phyloP scores from a whole-genome alignment of 2,888 invertebrate genomes.

The Entomobrya proxima region DNA sequence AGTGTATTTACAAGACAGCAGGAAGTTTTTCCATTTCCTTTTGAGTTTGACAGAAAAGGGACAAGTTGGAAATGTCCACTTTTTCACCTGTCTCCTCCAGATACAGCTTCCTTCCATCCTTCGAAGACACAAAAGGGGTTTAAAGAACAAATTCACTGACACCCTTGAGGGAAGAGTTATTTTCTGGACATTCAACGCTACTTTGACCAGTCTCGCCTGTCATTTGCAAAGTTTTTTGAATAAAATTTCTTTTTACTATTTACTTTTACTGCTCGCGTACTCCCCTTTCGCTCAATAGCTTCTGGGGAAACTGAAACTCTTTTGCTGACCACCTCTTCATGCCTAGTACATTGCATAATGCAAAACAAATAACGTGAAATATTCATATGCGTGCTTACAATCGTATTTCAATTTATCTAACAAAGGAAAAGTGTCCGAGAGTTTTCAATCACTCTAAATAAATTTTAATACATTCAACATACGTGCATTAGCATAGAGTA shows the following conservation, averaged over 20 bases:
- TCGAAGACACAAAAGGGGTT: constrained; percentile 25
- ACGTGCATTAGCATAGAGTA: no score
- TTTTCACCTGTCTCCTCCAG: constrained; percentile 51
- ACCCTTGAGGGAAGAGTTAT: constrained; percentile 43
- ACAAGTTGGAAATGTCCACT: constrained; percentile 30
- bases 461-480: no score
- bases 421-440: no score
- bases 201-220: constrained; percentile 34
- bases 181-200: constrained; percentile 44
- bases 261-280: background rate
- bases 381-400: constrained; percentile 5
- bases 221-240: constrained; percentile 39
- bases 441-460: no score
- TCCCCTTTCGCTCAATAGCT: background rate
- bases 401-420: no score
- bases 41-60: constrained; percentile 47
- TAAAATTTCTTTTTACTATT: background rate
- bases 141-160: constrained; percentile 26
- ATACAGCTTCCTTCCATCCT: background rate
- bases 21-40: constrained; percentile 9
- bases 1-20: no score
- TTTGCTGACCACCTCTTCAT: background rate
- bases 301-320: background rate
- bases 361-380: constrained; percentile 11
- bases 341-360: background rate